Percentiles rank a stretch among this genome's conserved stretches.
Conservation (phyloP, 2,797 vertebrate species). For the Uromys caudimaculatus region DNA sequence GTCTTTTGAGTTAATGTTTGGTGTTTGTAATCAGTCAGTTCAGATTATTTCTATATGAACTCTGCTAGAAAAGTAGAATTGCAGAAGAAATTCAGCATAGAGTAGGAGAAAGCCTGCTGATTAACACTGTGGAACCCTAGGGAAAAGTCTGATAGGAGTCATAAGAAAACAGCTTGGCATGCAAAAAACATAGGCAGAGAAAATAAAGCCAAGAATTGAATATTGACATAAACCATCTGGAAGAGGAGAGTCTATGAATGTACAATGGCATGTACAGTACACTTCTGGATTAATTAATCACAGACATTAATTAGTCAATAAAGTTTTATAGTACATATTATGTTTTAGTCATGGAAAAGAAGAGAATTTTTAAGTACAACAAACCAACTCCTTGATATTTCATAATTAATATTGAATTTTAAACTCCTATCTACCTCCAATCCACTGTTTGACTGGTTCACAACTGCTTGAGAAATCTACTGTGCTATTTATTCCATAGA, state of each 20-base stretch:
- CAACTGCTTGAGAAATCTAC: background rate
- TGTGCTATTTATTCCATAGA: background rate
- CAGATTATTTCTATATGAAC: background rate
- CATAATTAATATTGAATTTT: background rate
- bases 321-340: background rate
- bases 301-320: background rate
- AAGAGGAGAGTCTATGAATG: background rate
- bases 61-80: background rate
- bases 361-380: background rate
- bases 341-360: background rate
- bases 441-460: background rate
- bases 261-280: background rate
- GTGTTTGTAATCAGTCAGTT: background rate
- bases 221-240: background rate
- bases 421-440: background rate
- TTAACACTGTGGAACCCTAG: background rate
- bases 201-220: background rate
- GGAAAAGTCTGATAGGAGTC: background rate
- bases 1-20: background rate
- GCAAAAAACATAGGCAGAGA: background rate
- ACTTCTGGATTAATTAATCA: background rate
- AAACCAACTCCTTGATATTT: background rate
- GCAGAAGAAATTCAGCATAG: background rate
- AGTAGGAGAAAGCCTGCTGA: background rate
- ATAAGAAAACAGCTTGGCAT: background rate